These are phyloP conservation scores for Heliconius hortense DNA, from an alignment of 2,888 invertebrate species.

Conservation along the genomic window DNA sequence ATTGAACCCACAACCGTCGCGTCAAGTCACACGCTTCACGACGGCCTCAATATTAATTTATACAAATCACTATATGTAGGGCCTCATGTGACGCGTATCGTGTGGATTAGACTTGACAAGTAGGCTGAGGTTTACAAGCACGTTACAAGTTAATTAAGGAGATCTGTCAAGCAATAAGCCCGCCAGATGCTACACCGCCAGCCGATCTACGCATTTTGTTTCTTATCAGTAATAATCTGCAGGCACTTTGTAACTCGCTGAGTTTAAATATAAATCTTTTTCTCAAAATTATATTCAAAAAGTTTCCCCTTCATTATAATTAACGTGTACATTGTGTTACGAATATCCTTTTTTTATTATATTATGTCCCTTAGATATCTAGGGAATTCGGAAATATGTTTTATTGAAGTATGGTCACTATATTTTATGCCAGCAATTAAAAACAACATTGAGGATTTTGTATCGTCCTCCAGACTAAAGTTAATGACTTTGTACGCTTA, in stretches of 20 bases:
- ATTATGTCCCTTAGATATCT: too few relatives aligned
- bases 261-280: constrained; percentile 10
- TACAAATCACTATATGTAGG: constrained; percentile 26
- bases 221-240: constrained; percentile 6
- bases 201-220: constrained; percentile 22
- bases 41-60: constrained; percentile 25
- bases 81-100: constrained; percentile 32
- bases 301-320: constrained; percentile 1
- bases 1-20: too few relatives aligned
- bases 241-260: not conserved
- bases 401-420: not conserved
- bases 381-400: too few relatives aligned
- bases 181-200: constrained; percentile 34
- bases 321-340: not conserved
- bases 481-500: not conserved
- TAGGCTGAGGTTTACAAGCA: constrained; percentile 45
- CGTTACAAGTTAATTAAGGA: constrained; percentile 66
- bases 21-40: too few relatives aligned
- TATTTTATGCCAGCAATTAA: not conserved
- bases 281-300: not conserved
- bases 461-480: not conserved
- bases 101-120: constrained; percentile 44
- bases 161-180: constrained; percentile 56
- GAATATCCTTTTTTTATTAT: not conserved
- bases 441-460: not conserved